A percentile compares a stretch with the other conserved stretches of the same genome.
These are phyloP conservation scores for Dendrocopos noguchii DNA, from an alignment of 2,113 vertebrate species.

Conservation along the genomic window DNA sequence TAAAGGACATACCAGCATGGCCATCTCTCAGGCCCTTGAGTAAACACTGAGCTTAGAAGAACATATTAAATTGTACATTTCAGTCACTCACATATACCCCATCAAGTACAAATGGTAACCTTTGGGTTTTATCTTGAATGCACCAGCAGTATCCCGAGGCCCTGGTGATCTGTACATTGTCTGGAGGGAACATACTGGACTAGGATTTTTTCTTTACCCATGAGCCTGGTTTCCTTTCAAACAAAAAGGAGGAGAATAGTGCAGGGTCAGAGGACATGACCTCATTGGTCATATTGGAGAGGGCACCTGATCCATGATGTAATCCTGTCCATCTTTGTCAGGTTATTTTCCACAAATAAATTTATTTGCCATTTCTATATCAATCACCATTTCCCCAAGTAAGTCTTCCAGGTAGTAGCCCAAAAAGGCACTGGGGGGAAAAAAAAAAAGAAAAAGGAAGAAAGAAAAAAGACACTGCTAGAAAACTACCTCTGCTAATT, in stretches of 20 bases:
- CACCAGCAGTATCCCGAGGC: background rate
- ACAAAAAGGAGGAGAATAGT: background rate
- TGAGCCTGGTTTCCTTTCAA: background rate
- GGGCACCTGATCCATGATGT: background rate
- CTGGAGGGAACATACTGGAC: background rate
- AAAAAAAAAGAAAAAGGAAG: background rate
- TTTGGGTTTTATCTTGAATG: background rate
- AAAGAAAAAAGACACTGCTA: background rate
- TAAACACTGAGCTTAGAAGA: background rate
- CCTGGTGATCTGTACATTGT: rapidly evolving
- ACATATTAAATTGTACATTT: background rate
- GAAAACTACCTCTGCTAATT: background rate
- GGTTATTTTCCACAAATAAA: background rate
- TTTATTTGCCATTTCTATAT: background rate
- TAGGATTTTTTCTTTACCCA: background rate
- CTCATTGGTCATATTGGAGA: background rate
- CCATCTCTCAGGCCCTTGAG: background rate
- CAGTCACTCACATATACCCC: background rate
- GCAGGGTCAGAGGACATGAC: background rate
- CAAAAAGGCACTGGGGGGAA: background rate
- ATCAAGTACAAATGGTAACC: background rate
- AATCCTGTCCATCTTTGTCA: background rate
- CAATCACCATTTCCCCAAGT: background rate
- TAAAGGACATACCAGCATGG: background rate
- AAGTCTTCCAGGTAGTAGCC: background rate